Conservation (phyloP, 2,888 invertebrate genomes). For the Villa cingulata region DNA sequence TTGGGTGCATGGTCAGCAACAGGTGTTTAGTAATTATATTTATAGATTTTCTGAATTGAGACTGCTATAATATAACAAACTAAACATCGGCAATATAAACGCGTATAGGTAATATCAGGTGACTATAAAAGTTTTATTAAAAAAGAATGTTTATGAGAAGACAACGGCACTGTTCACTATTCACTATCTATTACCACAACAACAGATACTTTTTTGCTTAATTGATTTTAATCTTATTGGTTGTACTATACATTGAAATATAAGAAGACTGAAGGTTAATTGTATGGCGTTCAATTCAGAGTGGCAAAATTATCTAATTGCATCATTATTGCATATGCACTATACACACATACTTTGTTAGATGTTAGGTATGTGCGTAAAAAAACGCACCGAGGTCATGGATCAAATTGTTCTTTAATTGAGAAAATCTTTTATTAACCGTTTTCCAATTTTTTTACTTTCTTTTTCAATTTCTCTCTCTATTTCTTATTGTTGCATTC, state of each 20-base stretch:
- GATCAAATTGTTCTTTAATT: slow-evolving; percentile 5
- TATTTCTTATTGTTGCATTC: neutral
- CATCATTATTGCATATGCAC: slow-evolving; percentile 1
- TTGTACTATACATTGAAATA: neutral
- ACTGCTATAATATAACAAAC: too few species aligned
- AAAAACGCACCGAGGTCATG: slow-evolving; percentile 3
- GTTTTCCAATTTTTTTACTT: too few species aligned
- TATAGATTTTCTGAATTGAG: slow-evolving; percentile 7
- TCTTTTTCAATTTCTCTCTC: too few species aligned
- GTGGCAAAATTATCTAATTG: neutral
- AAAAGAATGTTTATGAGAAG: neutral
- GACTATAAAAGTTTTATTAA: neutral
- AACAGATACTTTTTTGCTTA: slow-evolving; percentile 7
- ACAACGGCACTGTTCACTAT: neutral
- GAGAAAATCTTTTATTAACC: slow-evolving; percentile 6
- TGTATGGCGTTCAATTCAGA: neutral
- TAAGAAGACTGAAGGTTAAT: slow-evolving; percentile 4
- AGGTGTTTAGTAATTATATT: slow-evolving; percentile 15
- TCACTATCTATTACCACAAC: neutral
- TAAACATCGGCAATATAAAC: slow-evolving; percentile 2
- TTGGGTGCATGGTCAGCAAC: slow-evolving; percentile 8
- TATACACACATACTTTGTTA: too few species aligned
- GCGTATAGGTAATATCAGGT: neutral
- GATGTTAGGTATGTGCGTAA: too few species aligned
- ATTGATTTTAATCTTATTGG: slow-evolving; percentile 10